Evolutionary conservation across 2,888 invertebrate species (phyloP).

Genomic region (Watsonalla cultraria): DNA sequence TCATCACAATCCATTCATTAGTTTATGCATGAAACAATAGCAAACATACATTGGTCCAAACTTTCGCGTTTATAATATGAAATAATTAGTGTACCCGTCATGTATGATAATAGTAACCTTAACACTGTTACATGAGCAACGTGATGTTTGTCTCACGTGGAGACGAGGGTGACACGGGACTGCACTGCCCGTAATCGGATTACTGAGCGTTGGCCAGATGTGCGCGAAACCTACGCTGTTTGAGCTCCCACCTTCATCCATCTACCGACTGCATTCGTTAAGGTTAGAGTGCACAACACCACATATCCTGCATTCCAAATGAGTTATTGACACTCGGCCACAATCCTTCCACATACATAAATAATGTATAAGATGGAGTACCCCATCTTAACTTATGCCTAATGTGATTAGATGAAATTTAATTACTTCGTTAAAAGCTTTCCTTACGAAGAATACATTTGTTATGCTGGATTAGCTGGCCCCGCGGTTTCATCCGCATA

Average conservation of each 20-base stretch:
- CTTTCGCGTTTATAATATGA: too few relatives aligned
- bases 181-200: conserved; percentile 37
- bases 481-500: too few relatives aligned
- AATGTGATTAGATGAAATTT: background rate
- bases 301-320: background rate
- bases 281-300: background rate
- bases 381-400: too few relatives aligned
- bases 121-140: background rate
- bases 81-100: too few relatives aligned
- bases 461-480: too few relatives aligned
- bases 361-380: too few relatives aligned
- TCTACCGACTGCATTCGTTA: background rate
- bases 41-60: too few relatives aligned
- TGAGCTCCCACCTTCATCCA: conserved; percentile 1
- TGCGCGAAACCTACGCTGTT: conserved; percentile 24
- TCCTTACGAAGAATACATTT: too few relatives aligned
- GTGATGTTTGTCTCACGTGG: background rate
- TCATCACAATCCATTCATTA: too few relatives aligned
- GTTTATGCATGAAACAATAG: too few relatives aligned
- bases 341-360: background rate
- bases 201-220: conserved; percentile 37
- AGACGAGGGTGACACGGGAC: conserved; percentile 17
- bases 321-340: background rate
- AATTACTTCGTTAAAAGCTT: too few relatives aligned
- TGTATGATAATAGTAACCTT: too few relatives aligned